Conservation (phyloP, 2,888 invertebrate genomes). For the Melikaiella ostensackeni region DNA sequence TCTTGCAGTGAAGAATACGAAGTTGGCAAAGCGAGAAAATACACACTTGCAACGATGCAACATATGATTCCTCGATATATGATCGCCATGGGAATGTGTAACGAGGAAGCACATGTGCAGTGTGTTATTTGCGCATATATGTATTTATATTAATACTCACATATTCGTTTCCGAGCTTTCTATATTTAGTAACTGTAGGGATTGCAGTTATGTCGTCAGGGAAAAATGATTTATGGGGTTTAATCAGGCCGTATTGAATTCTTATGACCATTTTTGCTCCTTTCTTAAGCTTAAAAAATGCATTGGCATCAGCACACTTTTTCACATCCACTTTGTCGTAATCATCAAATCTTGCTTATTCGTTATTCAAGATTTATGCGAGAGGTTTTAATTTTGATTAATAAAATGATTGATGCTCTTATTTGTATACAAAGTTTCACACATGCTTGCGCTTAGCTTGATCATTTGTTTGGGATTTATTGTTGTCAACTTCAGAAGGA, state of each 20-base stretch:
- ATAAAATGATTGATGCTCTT: neutral
- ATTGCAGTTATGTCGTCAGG: neutral
- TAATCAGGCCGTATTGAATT: neutral
- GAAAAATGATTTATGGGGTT: neutral
- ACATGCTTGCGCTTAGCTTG: neutral
- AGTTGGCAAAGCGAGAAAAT: neutral
- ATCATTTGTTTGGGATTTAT: neutral
- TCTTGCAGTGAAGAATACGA: neutral
- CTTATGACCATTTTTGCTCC: neutral
- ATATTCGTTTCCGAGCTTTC: neutral
- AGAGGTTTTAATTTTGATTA: neutral
- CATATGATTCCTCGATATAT: slow-evolving; percentile 1
- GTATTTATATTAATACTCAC: neutral
- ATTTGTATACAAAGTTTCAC: neutral
- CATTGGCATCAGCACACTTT: neutral
- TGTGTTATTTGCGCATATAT: neutral
- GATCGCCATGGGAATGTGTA: neutral
- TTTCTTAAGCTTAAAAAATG: neutral
- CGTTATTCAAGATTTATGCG: neutral
- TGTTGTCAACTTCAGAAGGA: neutral
- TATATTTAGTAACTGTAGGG: neutral
- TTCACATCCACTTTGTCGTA: neutral
- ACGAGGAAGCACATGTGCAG: neutral
- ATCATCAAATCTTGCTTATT: neutral
- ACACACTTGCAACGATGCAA: neutral